A percentile compares a stretch with the other conserved stretches of the same genome.
phyloP scores from a whole-genome alignment of 1,140 invertebrate genomes.

The Meloidogyne floridensis region DNA sequence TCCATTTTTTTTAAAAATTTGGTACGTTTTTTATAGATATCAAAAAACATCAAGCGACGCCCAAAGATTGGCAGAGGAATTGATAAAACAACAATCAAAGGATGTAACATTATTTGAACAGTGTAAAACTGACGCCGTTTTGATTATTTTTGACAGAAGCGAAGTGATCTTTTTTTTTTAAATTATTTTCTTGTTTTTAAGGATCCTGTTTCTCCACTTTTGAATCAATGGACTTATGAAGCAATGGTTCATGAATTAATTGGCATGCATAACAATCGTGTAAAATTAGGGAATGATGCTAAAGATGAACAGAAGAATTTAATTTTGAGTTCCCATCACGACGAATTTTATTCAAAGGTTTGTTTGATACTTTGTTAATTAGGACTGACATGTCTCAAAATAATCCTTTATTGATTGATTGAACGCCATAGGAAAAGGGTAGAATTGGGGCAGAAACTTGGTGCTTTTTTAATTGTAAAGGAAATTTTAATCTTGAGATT shows the following conservation, averaged over 20 bases:
- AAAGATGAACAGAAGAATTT: constrained; percentile 74
- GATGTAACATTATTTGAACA: constrained; percentile 65
- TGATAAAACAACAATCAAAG: constrained; percentile 68
- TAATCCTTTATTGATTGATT: too few species aligned
- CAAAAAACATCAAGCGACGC: constrained; percentile 84
- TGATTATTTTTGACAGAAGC: constrained; percentile 55
- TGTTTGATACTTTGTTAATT: constrained; percentile 46
- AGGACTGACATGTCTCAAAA: too few species aligned
- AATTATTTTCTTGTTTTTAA: constrained; percentile 79
- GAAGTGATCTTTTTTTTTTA: constrained; percentile 71
- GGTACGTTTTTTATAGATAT: constrained; percentile 69
- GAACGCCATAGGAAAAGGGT: too few species aligned
- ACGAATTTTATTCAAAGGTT: constrained; percentile 93
- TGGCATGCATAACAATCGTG: constrained; percentile 89
- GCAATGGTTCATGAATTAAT: constrained; percentile 98
- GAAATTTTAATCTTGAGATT: too few species aligned
- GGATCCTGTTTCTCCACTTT: constrained; percentile 90
- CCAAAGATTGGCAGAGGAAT: constrained; percentile 80
- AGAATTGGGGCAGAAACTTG: too few species aligned
- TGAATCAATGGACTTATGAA: constrained; percentile 99
- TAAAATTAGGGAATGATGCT: constrained; percentile 83
- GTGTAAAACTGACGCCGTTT: constrained; percentile 43
- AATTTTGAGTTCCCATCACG: constrained; percentile 88
- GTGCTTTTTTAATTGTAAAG: too few species aligned
- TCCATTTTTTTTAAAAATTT: background rate